These are phyloP conservation scores for Crematogaster levior DNA, from an alignment of 2,888 invertebrate species.

Conservation along the genomic window DNA sequence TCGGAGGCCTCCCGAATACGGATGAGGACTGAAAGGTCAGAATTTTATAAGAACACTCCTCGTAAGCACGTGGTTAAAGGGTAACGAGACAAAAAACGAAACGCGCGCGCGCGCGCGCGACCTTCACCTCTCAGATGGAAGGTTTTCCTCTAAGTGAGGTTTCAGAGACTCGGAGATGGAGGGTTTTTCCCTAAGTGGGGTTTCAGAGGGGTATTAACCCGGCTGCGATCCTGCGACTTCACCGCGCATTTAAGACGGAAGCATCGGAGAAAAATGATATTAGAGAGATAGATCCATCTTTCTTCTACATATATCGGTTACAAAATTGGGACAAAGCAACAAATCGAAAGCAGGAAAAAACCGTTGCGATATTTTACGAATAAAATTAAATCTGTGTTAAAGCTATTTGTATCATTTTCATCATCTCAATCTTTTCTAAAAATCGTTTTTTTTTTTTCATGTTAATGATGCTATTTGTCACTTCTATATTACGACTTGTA, in stretches of 20 bases:
- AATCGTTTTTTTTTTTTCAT: background rate
- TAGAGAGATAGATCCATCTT: background rate
- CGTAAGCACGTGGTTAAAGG: slow-evolving; percentile 39
- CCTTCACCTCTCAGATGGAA: slow-evolving; percentile 15
- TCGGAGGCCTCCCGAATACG: background rate
- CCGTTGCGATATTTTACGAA: background rate
- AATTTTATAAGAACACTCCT: slow-evolving; percentile 49
- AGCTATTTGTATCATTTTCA: background rate
- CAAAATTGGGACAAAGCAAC: background rate
- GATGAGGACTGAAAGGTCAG: slow-evolving; percentile 36
- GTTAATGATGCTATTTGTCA: background rate
- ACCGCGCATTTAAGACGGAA: background rate
- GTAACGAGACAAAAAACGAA: slow-evolving; percentile 25
- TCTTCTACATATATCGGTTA: background rate
- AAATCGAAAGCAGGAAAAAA: background rate
- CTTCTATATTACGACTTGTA: no score
- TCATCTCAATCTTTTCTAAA: background rate
- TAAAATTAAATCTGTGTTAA: background rate
- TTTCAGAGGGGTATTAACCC: background rate
- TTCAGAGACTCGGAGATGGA: background rate
- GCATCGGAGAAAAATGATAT: background rate
- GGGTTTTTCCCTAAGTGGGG: background rate
- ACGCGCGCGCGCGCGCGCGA: slow-evolving; percentile 2
- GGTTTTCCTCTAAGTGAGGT: background rate
- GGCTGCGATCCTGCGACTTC: background rate